phyloP scores from a whole-genome alignment of 35 echinoderm and acorn worm genomes.

The Strongylocentrotus purpuratus region DNA sequence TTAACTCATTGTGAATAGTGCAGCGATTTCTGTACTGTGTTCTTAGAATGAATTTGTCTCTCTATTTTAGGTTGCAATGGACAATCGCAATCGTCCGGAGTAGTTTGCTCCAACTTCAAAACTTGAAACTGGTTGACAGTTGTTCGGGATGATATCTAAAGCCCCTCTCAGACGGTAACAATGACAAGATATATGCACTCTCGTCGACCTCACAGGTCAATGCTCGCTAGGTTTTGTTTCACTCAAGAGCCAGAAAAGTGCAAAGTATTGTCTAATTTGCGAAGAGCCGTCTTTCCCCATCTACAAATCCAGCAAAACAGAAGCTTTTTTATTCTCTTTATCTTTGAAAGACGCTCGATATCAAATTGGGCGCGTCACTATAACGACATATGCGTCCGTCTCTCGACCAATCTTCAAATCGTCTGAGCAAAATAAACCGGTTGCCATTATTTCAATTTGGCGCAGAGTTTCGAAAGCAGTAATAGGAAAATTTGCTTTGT shows the following conservation, averaged over 20 bases:
- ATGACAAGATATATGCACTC: neutral
- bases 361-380: neutral
- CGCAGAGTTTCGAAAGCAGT: neutral
- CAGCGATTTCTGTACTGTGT: too few species aligned
- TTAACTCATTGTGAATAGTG: too few species aligned
- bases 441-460: slow-evolving; percentile 3
- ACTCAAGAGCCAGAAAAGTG: neutral
- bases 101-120: neutral
- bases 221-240: slow-evolving; percentile 1
- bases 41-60: neutral
- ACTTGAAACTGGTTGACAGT: neutral
- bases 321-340: neutral
- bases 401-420: neutral
- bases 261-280: neutral
- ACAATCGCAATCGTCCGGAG: neutral
- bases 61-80: neutral
- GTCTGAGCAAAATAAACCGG: neutral
- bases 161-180: neutral
- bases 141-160: neutral
- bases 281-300: neutral
- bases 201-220: neutral
- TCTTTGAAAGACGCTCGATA: neutral
- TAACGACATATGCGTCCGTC: neutral
- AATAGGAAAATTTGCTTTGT: neutral
- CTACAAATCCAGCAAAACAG: neutral